Percentiles rank a stretch among this genome's conserved stretches.
phyloP scores from a whole-genome alignment of 1,140 invertebrate genomes.

The Lepidurus couesii region DNA sequence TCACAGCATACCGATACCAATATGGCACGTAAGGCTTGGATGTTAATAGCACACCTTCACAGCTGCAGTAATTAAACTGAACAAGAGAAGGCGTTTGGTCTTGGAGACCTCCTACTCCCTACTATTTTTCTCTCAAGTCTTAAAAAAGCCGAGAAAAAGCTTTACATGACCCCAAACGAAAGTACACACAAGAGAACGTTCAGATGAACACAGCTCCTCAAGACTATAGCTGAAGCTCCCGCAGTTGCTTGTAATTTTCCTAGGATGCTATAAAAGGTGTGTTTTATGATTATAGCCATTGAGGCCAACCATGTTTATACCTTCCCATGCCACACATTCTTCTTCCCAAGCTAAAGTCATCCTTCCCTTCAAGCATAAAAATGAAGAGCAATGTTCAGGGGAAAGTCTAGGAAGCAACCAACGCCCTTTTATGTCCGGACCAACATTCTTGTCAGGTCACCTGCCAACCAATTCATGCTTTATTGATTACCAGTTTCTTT shows the following conservation, averaged over 20 bases:
- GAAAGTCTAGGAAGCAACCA: neutral
- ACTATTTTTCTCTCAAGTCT: neutral
- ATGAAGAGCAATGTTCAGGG: neutral
- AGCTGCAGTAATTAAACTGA: neutral
- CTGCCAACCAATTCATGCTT: neutral
- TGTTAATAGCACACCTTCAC: neutral
- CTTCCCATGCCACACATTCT: neutral
- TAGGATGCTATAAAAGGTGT: slow-evolving; percentile 7
- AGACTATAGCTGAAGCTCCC: neutral
- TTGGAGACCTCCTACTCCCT: neutral
- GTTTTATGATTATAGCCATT: neutral
- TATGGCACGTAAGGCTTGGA: neutral
- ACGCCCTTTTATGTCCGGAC: neutral
- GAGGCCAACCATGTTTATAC: neutral
- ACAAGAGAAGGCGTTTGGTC: neutral
- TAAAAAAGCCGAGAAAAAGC: neutral
- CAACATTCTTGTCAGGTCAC: slow-evolving; percentile 8
- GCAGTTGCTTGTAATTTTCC: neutral
- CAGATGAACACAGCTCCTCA: neutral
- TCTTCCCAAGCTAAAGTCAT: slow-evolving; percentile 2
- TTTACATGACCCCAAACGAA: neutral
- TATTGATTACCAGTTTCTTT: neutral
- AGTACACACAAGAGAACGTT: neutral
- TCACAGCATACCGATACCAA: neutral
- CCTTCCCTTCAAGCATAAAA: neutral